phyloP scores from a whole-genome alignment of 2,888 invertebrate species.

The Rhagophthalmus giganteus region DNA sequence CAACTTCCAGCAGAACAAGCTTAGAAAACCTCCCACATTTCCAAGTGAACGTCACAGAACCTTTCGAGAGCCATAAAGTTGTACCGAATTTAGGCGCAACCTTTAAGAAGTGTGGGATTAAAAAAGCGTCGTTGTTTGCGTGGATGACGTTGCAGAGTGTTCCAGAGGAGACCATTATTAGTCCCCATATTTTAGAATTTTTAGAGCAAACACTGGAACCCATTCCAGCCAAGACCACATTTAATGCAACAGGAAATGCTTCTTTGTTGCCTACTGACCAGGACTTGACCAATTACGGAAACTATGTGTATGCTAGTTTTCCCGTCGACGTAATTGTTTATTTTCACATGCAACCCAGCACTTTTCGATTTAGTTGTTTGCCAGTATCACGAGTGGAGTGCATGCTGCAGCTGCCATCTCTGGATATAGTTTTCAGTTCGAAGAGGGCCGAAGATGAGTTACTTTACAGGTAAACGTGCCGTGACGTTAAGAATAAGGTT shows the following conservation, averaged over 20 bases:
- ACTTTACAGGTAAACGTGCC: slow-evolving; percentile 37
- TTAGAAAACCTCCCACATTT: slow-evolving; percentile 33
- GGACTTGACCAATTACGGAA: slow-evolving; percentile 68
- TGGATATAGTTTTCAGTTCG: slow-evolving; percentile 96
- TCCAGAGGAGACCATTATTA: slow-evolving; percentile 96
- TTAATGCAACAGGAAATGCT: slow-evolving; percentile 37
- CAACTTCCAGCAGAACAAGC: slow-evolving; percentile 45
- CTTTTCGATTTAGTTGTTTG: slow-evolving; percentile 93
- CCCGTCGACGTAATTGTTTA: slow-evolving; percentile 99
- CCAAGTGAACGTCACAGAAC: slow-evolving; percentile 34
- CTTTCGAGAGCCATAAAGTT: slow-evolving; percentile 32
- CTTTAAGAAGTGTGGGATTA: slow-evolving; percentile 66
- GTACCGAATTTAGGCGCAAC: slow-evolving; percentile 1
- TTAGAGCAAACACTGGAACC: slow-evolving; percentile 96
- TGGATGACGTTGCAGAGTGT: slow-evolving; percentile 97
- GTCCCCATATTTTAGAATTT: slow-evolving; percentile 95
- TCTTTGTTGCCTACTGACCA: slow-evolving; percentile 50
- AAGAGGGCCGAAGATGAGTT: slow-evolving; percentile 80
- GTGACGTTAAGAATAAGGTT: not conserved
- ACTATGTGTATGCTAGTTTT: slow-evolving; percentile 89
- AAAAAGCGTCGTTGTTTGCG: slow-evolving; percentile 87
- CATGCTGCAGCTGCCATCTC: slow-evolving; percentile 91
- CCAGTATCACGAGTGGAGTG: slow-evolving; percentile 96
- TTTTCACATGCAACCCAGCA: slow-evolving; percentile 97
- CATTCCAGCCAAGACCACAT: slow-evolving; percentile 65